These are phyloP conservation scores for Rhynchotus rufescens DNA, from an alignment of 2,797 vertebrate genomes.

Conservation along the genomic window DNA sequence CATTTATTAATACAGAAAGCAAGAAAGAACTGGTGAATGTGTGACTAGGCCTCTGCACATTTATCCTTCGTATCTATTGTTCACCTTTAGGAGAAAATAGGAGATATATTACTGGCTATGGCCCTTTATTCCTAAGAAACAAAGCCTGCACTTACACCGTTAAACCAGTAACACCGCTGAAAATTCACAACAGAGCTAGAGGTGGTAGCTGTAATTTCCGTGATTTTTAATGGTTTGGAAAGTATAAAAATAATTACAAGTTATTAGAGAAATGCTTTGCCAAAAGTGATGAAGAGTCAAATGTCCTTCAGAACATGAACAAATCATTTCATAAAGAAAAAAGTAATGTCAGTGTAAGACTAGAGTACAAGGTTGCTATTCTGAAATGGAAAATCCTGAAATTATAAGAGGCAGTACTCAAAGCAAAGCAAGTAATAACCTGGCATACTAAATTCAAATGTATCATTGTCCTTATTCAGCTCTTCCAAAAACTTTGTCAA, in stretches of 20 bases:
- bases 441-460: background rate
- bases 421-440: background rate
- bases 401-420: background rate
- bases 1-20: background rate
- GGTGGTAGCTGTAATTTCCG: background rate
- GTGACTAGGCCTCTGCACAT: background rate
- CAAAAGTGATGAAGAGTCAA: background rate
- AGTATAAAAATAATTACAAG: background rate
- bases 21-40: background rate
- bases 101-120: background rate
- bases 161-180: background rate
- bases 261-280: background rate
- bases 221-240: background rate
- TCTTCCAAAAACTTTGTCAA: background rate
- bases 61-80: background rate
- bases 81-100: background rate
- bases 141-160: background rate
- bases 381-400: conserved; percentile 18
- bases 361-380: conserved; percentile 9
- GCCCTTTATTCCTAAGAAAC: background rate
- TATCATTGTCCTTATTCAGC: background rate
- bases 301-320: conserved; percentile 21
- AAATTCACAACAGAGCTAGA: background rate
- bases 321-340: conserved; percentile 30
- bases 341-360: background rate